These are phyloP conservation scores for Incurvaria masculella DNA, from an alignment of 2,888 invertebrate genomes.

Conservation along the genomic window DNA sequence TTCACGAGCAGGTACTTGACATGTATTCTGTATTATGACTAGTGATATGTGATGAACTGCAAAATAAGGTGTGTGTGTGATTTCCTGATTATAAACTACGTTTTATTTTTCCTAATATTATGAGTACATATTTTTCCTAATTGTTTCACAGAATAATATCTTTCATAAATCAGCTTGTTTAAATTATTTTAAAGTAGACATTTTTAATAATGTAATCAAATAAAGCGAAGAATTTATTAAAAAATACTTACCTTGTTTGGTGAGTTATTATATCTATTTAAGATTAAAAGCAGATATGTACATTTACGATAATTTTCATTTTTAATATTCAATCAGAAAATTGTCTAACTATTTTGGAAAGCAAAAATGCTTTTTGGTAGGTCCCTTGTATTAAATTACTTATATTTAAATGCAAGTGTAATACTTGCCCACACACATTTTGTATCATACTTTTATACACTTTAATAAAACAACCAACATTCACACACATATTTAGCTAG, in stretches of 20 bases:
- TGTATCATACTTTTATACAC: too few species aligned
- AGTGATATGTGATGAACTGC: background rate
- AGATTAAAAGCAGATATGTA: slow-evolving; percentile 1
- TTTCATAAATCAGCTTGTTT: slow-evolving; percentile 22
- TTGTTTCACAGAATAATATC: slow-evolving; percentile 21
- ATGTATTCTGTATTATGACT: background rate
- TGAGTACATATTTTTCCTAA: background rate
- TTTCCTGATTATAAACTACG: background rate
- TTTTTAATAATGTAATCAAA: too few species aligned
- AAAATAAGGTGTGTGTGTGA: slow-evolving; percentile 1
- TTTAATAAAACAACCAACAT: too few species aligned
- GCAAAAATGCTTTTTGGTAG: slow-evolving; percentile 49
- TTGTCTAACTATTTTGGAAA: slow-evolving; percentile 21
- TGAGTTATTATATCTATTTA: too few species aligned
- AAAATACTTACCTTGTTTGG: too few species aligned
- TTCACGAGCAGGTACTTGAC: too few species aligned
- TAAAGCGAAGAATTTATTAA: too few species aligned
- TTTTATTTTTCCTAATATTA: background rate
- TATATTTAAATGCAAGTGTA: too few species aligned
- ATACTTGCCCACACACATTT: too few species aligned
- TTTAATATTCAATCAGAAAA: background rate
- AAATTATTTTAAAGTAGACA: slow-evolving; percentile 28
- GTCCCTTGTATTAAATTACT: slow-evolving; percentile 21
- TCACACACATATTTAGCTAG: too few species aligned
- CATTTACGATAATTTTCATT: background rate